A percentile compares a stretch with the other conserved stretches of the same genome.
phyloP scores from a whole-genome alignment of 1,140 invertebrate species.

The Achroia grisella region DNA sequence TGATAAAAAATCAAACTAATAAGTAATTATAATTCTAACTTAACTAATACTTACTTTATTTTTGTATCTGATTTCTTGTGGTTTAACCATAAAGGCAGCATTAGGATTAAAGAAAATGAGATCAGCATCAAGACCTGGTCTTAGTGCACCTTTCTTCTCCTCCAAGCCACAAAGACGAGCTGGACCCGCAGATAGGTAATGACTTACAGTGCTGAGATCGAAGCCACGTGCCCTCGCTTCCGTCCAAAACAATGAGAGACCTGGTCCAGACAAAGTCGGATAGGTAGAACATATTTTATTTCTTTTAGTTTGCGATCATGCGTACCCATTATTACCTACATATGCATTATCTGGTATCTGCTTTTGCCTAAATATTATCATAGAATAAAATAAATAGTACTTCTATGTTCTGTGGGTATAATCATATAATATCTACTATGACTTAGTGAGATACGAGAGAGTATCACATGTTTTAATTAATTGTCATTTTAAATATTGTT shows the following conservation, averaged over 20 bases:
- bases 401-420: too few species aligned
- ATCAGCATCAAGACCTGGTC: conserved; percentile 80
- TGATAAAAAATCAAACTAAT: too few species aligned
- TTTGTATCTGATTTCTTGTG: conserved; percentile 72
- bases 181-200: conserved; percentile 76
- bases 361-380: too few species aligned
- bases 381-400: too few species aligned
- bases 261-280: conserved; percentile 42
- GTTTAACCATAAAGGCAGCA: conserved; percentile 70
- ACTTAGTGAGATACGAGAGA: too few species aligned
- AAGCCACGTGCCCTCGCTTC: conserved; percentile 69
- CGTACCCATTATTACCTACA: too few species aligned
- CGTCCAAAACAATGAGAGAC: conserved; percentile 81
- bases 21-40: too few species aligned
- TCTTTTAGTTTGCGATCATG: not conserved
- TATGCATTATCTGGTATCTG: too few species aligned
- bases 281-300: too few species aligned
- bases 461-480: too few species aligned
- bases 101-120: conserved; percentile 82
- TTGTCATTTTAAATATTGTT: too few species aligned
- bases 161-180: conserved; percentile 77
- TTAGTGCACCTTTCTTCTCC: conserved; percentile 75
- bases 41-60: conserved; percentile 76
- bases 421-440: too few species aligned
- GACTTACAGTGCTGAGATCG: conserved; percentile 72